These are phyloP conservation scores for Pipistrellus pipistrellus DNA, from an alignment of 2,797 vertebrate genomes.

Conservation along the genomic window DNA sequence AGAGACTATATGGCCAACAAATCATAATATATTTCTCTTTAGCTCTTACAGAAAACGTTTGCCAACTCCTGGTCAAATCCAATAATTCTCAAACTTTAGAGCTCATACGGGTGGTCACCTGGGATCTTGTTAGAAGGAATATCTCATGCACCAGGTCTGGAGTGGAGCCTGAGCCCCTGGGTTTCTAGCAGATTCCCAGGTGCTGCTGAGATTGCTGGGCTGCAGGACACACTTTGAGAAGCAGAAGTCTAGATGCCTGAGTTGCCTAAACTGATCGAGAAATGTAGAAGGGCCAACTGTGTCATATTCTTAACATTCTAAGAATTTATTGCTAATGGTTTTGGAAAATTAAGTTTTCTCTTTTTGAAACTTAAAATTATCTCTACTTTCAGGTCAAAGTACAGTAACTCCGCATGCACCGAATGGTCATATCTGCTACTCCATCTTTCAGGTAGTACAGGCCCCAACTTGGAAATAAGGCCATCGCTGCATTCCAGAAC, in stretches of 20 bases:
- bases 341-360: slow-evolving; percentile 44
- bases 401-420: not conserved
- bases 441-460: not conserved
- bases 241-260: not conserved
- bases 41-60: not conserved
- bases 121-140: not conserved
- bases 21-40: slow-evolving; percentile 33
- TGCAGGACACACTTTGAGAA: not conserved
- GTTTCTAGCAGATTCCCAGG: not conserved
- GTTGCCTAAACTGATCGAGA: slow-evolving; percentile 10
- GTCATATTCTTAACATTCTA: not conserved
- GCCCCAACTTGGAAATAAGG: not conserved
- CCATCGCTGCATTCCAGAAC: not conserved
- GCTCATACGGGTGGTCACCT: not conserved
- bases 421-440: not conserved
- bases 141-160: not conserved
- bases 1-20: not conserved
- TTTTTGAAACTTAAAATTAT: slow-evolving; percentile 13
- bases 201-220: not conserved
- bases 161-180: not conserved
- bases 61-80: not conserved
- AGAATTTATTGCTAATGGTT: not conserved
- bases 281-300: not conserved
- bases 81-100: not conserved
- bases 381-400: slow-evolving; percentile 38